Base-by-base conservation (phyloP, 1,140 invertebrate genomes). In the Odontomachus brunneus region DNA sequence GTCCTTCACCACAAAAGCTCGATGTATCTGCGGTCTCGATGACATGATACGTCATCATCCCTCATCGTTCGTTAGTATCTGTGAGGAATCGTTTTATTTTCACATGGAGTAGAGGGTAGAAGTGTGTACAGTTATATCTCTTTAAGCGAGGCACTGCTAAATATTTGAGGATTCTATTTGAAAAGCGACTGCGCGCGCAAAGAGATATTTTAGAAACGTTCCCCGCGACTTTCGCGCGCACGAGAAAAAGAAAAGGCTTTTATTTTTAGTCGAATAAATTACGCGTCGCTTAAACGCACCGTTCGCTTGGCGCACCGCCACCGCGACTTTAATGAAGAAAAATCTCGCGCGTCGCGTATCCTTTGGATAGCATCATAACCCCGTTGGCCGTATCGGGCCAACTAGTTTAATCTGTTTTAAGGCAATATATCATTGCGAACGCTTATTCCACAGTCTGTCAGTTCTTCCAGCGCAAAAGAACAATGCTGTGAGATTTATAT, bases 401-500 rank as follows among this genome's bases (percentile, higher is more conserved):
- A 80, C 73, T 78, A 66, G 82, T 78, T 83, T 83, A 83, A 83
- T 83, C 82, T 83, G 73, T 66, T 78, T 76, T 78, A 67, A 62
- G 24, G 62, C 53, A 57, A 83, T 83, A 78, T 78, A 80, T 83
- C 73, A 80, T 83, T 66, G 73, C 53, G 60, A 76, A 76, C 62
- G 82, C 62, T 83, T 83, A 76, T 83, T 78, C 26, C 73, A 83
- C 60, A 76, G 81, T 82, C 73, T 78, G 82, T 63, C 74, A 66
- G 62, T 83, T 83, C 73, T 76, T 78, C 26, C 63, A n/a, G 48
- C 26, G 26, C 22, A 66, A 65, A 80, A 83, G 62, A 87, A 89
- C 88, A 87, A 87, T 87, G 49, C 84, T 74, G n/a, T n/a, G 84
- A 83, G 84, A 90, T 90, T 90, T 89, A 88, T 89, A 90, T 90